Conservation (phyloP, 2,113 vertebrate genomes). For the Cochlearius cochlearius region DNA sequence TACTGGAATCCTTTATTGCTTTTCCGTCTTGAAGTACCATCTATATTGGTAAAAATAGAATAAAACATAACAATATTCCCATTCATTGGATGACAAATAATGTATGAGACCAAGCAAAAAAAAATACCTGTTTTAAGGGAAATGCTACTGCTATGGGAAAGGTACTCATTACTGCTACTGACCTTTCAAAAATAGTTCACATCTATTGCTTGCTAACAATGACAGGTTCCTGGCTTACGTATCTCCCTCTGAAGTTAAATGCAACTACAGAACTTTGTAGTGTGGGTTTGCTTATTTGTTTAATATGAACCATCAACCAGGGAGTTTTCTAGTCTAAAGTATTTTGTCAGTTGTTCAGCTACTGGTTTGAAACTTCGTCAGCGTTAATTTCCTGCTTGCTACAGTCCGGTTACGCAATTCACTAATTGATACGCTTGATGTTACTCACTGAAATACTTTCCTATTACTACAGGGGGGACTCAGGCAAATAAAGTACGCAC, state of each 20-base stretch:
- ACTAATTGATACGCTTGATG: not conserved
- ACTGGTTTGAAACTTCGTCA: accelerated
- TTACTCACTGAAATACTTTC: not conserved
- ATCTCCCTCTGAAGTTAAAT: not conserved
- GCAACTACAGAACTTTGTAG: not conserved
- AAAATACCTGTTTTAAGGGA: not conserved
- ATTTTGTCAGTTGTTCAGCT: not conserved
- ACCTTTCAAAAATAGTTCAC: not conserved
- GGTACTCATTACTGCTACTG: not conserved
- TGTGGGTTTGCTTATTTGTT: not conserved
- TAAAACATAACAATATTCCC: not conserved
- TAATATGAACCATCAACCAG: not conserved
- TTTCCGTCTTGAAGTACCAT: not conserved
- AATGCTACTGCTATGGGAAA: not conserved
- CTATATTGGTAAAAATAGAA: not conserved
- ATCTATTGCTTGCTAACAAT: not conserved
- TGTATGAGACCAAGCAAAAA: not conserved
- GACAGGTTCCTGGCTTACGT: not conserved
- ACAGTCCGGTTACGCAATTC: not conserved
- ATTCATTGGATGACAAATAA: not conserved
- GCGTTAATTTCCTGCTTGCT: not conserved
- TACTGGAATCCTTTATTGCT: not conserved
- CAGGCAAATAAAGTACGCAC: not conserved
- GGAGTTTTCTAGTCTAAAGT: not conserved
- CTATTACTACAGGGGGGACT: not conserved